phyloP scores from a whole-genome alignment of 2,113 vertebrate genomes.

The Phylloscopus whistleri region DNA sequence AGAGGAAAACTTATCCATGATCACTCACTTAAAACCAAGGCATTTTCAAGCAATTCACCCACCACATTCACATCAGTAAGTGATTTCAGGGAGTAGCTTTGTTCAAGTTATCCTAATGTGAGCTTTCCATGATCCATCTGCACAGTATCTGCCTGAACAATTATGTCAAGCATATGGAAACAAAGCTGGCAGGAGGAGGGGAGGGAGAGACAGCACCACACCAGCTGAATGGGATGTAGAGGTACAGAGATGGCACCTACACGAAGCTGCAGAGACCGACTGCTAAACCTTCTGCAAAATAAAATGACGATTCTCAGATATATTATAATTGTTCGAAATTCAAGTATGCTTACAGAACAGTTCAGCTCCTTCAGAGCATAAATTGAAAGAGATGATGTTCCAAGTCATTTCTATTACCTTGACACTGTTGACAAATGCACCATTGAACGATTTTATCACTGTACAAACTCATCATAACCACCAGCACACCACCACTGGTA shows the following conservation, averaged over 20 bases:
- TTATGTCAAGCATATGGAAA: background rate
- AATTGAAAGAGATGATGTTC: background rate
- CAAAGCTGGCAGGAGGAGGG: background rate
- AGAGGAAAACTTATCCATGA: background rate
- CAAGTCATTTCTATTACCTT: background rate
- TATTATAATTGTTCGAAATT: background rate
- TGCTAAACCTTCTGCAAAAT: background rate
- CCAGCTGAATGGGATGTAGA: fast-evolving
- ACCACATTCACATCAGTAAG: background rate
- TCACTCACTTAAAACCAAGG: conserved; percentile 17
- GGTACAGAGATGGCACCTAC: fast-evolving
- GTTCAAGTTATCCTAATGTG: background rate
- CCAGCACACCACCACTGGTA: background rate
- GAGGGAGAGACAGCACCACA: too few species aligned
- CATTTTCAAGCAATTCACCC: background rate
- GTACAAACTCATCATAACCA: background rate
- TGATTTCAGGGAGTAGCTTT: background rate
- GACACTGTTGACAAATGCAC: conserved; percentile 24
- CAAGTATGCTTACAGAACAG: background rate
- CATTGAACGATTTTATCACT: background rate
- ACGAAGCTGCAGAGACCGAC: background rate
- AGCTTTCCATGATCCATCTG: background rate
- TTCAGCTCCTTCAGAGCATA: background rate
- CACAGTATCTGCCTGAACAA: background rate
- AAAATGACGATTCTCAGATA: background rate